These are phyloP conservation scores for Cremastinae sp. DNA, from an alignment of 2,888 invertebrate genomes.

Conservation along the genomic window DNA sequence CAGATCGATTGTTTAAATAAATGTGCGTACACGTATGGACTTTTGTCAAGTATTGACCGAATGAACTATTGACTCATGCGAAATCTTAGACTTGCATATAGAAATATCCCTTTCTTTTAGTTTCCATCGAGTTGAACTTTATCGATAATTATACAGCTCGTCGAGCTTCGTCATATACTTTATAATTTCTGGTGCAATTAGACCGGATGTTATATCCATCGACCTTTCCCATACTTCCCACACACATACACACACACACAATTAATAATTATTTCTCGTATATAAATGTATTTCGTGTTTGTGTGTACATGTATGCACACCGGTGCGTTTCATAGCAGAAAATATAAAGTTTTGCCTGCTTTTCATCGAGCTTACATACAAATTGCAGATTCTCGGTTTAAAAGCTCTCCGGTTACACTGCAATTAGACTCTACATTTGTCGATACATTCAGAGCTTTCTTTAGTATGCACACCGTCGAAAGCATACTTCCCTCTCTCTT, in stretches of 20 bases:
- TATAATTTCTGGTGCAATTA: conserved; percentile 51
- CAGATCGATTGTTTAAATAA: too few species aligned
- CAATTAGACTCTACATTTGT: conserved; percentile 35
- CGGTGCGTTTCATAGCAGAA: neutral
- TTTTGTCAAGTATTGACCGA: too few species aligned
- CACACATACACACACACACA: conserved; percentile 16
- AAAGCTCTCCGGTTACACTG: conserved; percentile 16
- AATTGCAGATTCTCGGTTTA: conserved; percentile 25
- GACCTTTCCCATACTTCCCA: conserved; percentile 53
- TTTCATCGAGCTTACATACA: conserved; percentile 9
- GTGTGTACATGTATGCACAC: neutral
- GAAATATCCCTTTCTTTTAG: conserved; percentile 1
- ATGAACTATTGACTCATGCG: too few species aligned
- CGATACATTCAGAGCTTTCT: conserved; percentile 9
- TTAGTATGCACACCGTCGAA: neutral
- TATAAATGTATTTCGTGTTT: neutral
- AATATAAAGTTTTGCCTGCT: conserved; percentile 22
- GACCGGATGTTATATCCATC: conserved; percentile 53
- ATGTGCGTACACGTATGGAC: too few species aligned
- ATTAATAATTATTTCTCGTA: conserved; percentile 29
- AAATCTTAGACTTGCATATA: conserved; percentile 8
- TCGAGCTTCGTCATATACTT: conserved; percentile 36
- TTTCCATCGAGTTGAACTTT: conserved; percentile 47
- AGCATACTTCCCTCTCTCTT: too few species aligned
- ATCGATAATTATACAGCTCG: conserved; percentile 50